A percentile compares a stretch with the other conserved stretches of the same genome.
Evolutionary conservation across 2,888 invertebrate species (phyloP).

Genomic region (Teinopalpus imperialis): DNA sequence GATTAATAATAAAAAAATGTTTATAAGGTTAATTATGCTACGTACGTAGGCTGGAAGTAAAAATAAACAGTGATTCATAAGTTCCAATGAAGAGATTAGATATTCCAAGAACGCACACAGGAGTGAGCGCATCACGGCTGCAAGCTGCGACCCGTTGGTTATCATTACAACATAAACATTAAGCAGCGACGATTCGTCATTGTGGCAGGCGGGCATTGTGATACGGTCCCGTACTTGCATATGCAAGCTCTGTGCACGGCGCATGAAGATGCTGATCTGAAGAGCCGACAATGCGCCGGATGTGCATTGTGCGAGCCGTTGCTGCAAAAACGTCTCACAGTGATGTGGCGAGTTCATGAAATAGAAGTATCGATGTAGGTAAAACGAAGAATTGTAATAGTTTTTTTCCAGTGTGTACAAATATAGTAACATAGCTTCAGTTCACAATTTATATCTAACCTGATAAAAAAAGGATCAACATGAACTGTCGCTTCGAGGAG

Average conservation of each 20-base stretch:
- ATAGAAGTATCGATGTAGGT: too few relatives aligned
- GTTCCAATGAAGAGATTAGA: not conserved
- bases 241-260: conserved; percentile 27
- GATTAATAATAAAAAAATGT: too few relatives aligned
- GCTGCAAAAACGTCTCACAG: conserved; percentile 14
- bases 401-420: too few relatives aligned
- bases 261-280: conserved; percentile 56
- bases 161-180: not conserved
- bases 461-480: too few relatives aligned
- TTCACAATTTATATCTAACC: too few relatives aligned
- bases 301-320: conserved; percentile 37
- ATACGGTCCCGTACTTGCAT: conserved; percentile 16
- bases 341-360: not conserved
- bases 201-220: conserved; percentile 1
- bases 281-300: conserved; percentile 40
- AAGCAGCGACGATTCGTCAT: not conserved
- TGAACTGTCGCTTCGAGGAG: too few relatives aligned
- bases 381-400: too few relatives aligned
- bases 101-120: not conserved
- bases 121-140: not conserved
- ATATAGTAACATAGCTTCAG: too few relatives aligned
- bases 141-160: not conserved
- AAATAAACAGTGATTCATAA: not conserved
- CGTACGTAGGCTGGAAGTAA: too few relatives aligned
- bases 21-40: too few relatives aligned